Percentiles rank a stretch among this genome's conserved stretches.
Evolutionary conservation across 2,113 vertebrate genomes (phyloP).

Genomic region (Microcebus murinus): DNA sequence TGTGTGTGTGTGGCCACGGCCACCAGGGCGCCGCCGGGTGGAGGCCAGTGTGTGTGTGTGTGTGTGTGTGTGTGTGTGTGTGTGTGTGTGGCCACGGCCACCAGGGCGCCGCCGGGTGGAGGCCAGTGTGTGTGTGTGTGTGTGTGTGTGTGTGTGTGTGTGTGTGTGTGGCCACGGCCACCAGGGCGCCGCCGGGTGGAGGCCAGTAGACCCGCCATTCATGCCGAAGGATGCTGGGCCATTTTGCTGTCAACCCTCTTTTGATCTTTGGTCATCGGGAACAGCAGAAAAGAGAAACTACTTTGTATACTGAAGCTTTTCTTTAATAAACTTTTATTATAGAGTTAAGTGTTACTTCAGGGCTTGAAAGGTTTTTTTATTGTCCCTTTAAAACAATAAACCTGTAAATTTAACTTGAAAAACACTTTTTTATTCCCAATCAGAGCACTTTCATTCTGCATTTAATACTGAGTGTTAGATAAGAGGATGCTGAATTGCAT

Average conservation of each 20-base stretch:
- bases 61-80: background rate
- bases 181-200: background rate
- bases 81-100: background rate
- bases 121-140: background rate
- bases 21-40: background rate
- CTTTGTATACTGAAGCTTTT: slow-evolving; percentile 41
- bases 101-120: background rate
- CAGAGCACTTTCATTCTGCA: background rate
- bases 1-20: background rate
- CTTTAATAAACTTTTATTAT: slow-evolving; percentile 30
- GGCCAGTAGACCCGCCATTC: background rate
- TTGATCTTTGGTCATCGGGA: background rate
- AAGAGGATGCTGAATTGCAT: background rate
- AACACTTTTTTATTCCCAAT: background rate
- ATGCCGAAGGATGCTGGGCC: background rate
- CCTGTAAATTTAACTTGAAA: background rate
- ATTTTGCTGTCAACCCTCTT: slow-evolving; percentile 45
- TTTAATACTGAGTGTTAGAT: background rate
- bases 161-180: background rate
- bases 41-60: background rate
- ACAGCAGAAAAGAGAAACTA: slow-evolving; percentile 2
- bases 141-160: background rate
- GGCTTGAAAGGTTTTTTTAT: background rate
- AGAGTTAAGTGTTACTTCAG: slow-evolving; percentile 35
- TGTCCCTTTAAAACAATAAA: slow-evolving; percentile 61